phyloP scores from a whole-genome alignment of 2,888 invertebrate species.

The Sarcophaga subvicina region DNA sequence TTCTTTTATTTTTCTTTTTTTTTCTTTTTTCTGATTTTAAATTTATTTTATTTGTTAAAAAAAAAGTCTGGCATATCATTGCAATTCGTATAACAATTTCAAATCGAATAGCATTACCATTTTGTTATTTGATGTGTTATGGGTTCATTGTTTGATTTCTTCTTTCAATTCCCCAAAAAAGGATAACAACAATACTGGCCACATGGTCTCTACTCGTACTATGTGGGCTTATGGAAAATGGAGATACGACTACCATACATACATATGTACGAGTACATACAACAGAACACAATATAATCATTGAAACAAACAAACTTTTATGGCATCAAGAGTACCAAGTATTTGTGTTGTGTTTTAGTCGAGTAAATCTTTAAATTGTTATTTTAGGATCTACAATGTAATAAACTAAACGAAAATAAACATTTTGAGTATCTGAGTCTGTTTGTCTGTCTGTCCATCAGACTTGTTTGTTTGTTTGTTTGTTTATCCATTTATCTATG shows the following conservation, averaged over 20 bases:
- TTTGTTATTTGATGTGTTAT: slow-evolving; percentile 63
- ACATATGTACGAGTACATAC: background rate
- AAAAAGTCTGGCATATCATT: slow-evolving; percentile 45
- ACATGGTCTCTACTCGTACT: slow-evolving; percentile 9
- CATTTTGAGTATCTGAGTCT: slow-evolving; percentile 23
- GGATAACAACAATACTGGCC: slow-evolving; percentile 48
- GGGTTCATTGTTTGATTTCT: slow-evolving; percentile 66
- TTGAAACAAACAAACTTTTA: background rate
- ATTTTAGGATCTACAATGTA: slow-evolving; percentile 60
- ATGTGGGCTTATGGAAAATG: background rate
- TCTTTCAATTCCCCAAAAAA: slow-evolving; percentile 51
- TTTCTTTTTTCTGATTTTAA: slow-evolving; percentile 29
- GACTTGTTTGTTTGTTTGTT: background rate
- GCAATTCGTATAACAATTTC: slow-evolving; percentile 21
- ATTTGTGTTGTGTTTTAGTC: background rate
- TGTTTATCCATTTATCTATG: background rate
- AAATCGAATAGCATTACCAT: slow-evolving; percentile 42
- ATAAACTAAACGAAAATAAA: slow-evolving; percentile 60
- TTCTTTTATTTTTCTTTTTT: background rate
- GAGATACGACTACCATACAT: background rate
- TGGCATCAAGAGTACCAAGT: background rate
- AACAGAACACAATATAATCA: background rate
- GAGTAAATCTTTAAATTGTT: slow-evolving; percentile 67
- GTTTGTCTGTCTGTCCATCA: background rate
- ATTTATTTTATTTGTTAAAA: slow-evolving; percentile 57